Evolutionary conservation across 2,888 invertebrate species (phyloP), one percentile per base, ranked within the genome.

Genomic region (Heliconius hortense): DNA sequence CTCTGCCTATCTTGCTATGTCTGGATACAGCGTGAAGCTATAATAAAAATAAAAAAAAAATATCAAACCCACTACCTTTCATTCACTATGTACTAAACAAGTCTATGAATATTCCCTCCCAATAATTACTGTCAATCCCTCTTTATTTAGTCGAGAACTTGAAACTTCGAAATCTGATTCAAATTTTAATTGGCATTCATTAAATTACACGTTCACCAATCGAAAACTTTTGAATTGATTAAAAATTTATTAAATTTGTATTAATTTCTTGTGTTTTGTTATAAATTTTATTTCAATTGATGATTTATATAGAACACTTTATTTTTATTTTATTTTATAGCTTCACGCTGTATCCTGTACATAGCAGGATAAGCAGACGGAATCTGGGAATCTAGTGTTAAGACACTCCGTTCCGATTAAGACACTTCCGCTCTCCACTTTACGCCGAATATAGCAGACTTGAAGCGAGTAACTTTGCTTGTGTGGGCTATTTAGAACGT

Each of bases 121-220:
- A 60, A 26, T 7, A 63, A 63, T 63, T 21, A 28, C 31, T 31
- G 62, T 63, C 62, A 28, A 18, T 18, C 28, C 62, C 62, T 63
- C 67, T 48, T 48, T 26, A 48, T 67, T 67, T 67, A 67, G 18
- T 26, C 26, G 67, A 26, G 26, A 48, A 67, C 43, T 67, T 8
- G 26, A 48, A 67, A 67, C 67, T 67, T 26, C 21, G 28, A 69
- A 69, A 53, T 69, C 5, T 56, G 31, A 56, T 35, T 56, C 31
- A 56, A 69, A 56, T 56, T 56, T 69, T 35, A 69, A 69, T 69
- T 69, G 69, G 31, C n/a, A 69, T 69, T 69, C 15, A 69, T 69
- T 69, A 31, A 56, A 56, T 69, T 53, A 69, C n/a, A n/a, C 31
- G 56, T n/a, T 56, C 31, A 53, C 31, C 4, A 56, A 28, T 13